Base-by-base conservation (phyloP, 1,140 invertebrate species). In the Nylanderia fulva region DNA sequence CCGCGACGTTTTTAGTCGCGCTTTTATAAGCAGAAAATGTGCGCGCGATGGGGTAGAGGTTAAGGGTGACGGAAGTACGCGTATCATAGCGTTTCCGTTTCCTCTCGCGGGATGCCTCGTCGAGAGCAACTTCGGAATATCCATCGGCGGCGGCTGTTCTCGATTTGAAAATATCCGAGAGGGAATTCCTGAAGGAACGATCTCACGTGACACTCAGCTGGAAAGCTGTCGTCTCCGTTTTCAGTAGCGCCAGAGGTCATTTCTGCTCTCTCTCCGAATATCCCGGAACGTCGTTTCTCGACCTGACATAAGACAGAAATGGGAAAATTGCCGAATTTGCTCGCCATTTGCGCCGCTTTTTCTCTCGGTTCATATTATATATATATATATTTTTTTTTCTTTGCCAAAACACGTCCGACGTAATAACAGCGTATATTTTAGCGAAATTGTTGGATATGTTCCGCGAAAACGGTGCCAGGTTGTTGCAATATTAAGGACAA, bases 91-190 rank as follows among this genome's bases (percentile, higher is more conserved):
- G 33, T 56, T 21, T 80, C 64, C 36, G 42, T 58, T 71, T 29
- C 29, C 29, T 79, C 77, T 33, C n/a, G n/a, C n/a, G 72, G 52
- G 48, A 58, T 24, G 13, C 58, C 18, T 24, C 48, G 24, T 33
- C 48, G 11, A 29, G 48, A 71, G 58, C 24, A 72, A 58, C 72
- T 71, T 82, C 27, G 36, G 18, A 42, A 29, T 71, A 39, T 54
- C 18, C 76, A 27, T 69, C 48, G 64, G 24, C n/a, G n/a, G n/a
- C 18, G 15, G n/a, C 76, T 18, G 33, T 68, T 36, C 42, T 79
- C 77, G 52, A 58, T 82, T 71, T 58, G 24, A 58, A 82, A 45
- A 71, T 82, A 82, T 82, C 33, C 29, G 66, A 60, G 45, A 8
- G 33, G n/a, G 29, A n/a, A n/a, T n/a, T n/a, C n/a, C 42, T 68